These are phyloP conservation scores for Ceyx melanurus DNA, from an alignment of 2,113 vertebrate genomes.

Conservation along the genomic window DNA sequence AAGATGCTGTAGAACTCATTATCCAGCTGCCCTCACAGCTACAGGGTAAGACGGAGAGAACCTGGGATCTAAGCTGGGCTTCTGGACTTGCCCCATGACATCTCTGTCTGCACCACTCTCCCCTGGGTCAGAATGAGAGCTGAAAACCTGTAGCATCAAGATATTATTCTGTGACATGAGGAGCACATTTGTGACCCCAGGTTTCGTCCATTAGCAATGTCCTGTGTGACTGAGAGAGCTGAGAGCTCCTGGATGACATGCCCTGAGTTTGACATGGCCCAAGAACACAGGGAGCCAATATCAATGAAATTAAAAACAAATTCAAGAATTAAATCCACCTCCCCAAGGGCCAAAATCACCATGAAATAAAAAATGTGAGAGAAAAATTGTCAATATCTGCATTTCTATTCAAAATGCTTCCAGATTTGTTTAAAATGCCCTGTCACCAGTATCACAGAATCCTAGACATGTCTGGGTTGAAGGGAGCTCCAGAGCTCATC, in stretches of 20 bases:
- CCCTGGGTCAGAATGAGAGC: background rate
- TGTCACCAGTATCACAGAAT: background rate
- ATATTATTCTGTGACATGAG: background rate
- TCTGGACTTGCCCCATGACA: background rate
- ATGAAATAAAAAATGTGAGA: background rate
- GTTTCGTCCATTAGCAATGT: background rate
- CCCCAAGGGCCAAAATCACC: background rate
- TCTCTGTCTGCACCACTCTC: background rate
- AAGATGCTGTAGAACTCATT: background rate
- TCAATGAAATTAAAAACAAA: background rate
- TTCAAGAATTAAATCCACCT: background rate
- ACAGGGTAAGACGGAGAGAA: background rate
- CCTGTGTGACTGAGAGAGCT: accelerated
- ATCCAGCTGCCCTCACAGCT: background rate
- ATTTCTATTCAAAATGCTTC: background rate
- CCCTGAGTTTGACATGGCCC: background rate
- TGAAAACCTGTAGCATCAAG: background rate
- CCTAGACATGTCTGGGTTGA: no score
- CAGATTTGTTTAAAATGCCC: background rate
- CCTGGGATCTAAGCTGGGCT: background rate
- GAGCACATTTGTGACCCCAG: background rate
- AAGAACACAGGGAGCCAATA: background rate
- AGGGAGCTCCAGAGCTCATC: no score
- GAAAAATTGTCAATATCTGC: background rate
- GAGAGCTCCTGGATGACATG: background rate